Percentiles rank a stretch among this genome's conserved stretches.
Evolutionary conservation across 1,140 invertebrate species (phyloP).

Genomic region (Phocides pigmalion): DNA sequence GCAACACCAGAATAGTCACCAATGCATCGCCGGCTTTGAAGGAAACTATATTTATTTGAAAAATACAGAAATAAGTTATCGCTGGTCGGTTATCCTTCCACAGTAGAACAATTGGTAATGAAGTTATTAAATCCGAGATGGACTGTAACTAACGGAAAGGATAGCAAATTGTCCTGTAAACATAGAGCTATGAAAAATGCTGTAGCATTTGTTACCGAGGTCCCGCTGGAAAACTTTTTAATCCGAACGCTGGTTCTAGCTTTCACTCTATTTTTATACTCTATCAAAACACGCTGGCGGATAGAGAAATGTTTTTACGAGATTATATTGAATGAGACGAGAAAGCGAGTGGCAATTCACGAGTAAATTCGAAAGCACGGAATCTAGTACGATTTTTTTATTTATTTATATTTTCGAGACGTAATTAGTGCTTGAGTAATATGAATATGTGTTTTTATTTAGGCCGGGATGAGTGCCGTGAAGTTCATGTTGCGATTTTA

Average conservation of each 20-base stretch:
- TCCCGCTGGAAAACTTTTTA: constrained; percentile 35
- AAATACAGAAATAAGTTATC: not conserved
- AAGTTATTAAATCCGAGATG: constrained; percentile 38
- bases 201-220: constrained; percentile 34
- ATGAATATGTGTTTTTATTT: constrained; percentile 20
- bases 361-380: constrained; percentile 10
- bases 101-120: constrained; percentile 1
- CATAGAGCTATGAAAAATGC: constrained; percentile 36
- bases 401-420: constrained; percentile 4
- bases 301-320: constrained; percentile 12
- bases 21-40: too few relatives aligned
- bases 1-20: too few relatives aligned
- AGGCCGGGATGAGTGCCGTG: constrained; percentile 12
- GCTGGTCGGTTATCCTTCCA: not conserved
- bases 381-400: constrained; percentile 9
- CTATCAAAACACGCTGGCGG: constrained; percentile 21
- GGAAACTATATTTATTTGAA: too few relatives aligned
- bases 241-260: constrained; percentile 16
- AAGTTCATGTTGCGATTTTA: constrained; percentile 14
- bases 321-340: constrained; percentile 30
- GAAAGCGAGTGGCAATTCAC: constrained; percentile 17
- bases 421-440: constrained; percentile 15
- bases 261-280: constrained; percentile 20
- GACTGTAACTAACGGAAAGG: constrained; percentile 31
- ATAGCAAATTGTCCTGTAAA: constrained; percentile 37